Base-by-base conservation (phyloP, 2,797 vertebrate species). In the Distichodus sexfasciatus region DNA sequence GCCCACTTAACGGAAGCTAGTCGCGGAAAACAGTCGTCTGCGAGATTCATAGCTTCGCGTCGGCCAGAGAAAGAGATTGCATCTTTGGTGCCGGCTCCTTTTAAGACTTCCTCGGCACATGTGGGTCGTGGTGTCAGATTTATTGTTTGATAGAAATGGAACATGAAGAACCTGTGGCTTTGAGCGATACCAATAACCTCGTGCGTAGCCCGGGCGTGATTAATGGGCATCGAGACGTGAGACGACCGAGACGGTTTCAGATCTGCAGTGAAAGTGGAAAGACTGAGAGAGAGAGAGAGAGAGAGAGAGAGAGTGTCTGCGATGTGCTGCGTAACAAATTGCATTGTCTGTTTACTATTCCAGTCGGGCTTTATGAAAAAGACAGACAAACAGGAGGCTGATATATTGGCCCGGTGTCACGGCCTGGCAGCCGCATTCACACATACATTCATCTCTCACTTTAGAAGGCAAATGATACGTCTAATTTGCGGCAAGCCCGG, bases 391-490 rank as follows among this genome's bases (percentile, higher is more conserved):
- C 84, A 84, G 53, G 83, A 84, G 85, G 43, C 83, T 90, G 90
- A 92, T 89, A 70, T 88, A 92, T 88, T 83, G 87, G 83, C 85
- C 86, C 76, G 11, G 70, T 89, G 90, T 90, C 87, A 88, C 72
- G 84, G 83, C 84, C 59, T 87, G 88, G 88, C 89, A 87, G 87
- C 83, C 87, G 84, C 90, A 89, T 90, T 88, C 89, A 87, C 87
- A 89, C 86, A 89, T 85, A 88, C 87, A 90, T 88, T 88, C 88
- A 91, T 91, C 89, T 91, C 89, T 91, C 87, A 89, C 88, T 91
- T 80, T 90, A 89, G 89, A 90, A 90, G 88, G 88, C 88, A 90
- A 92, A 91, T 89, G 88, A 91, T 92, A 90, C 86, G 84, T 91
- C 90, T 91, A 91, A 92, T 92, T 92, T 90, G 87, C 87, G 85